Evolutionary conservation across 2,888 invertebrate genomes (phyloP).

Genomic region (Helicoverpa assulta): DNA sequence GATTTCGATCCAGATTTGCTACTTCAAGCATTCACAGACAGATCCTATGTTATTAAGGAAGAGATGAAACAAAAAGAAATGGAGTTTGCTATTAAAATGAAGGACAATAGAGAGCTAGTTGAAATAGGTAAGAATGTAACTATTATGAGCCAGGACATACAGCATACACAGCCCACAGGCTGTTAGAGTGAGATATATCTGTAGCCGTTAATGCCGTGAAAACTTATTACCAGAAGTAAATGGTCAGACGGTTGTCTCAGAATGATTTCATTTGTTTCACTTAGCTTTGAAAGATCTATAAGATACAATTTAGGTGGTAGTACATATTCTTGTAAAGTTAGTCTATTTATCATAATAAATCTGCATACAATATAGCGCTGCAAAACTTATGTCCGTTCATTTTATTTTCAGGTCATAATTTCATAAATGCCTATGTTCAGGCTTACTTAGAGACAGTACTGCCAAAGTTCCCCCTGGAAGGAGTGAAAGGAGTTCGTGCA

Average conservation of each 20-base stretch:
- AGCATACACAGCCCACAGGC: too few species aligned
- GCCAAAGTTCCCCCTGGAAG: conserved; percentile 94
- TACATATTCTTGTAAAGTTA: too few species aligned
- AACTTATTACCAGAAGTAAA: too few species aligned
- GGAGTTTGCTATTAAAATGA: conserved; percentile 92
- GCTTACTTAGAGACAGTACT: conserved; percentile 92
- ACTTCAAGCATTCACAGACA: conserved; percentile 94
- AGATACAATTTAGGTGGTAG: too few species aligned
- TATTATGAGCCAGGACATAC: neutral
- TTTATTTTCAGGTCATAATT: conserved; percentile 87
- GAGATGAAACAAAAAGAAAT: conserved; percentile 92
- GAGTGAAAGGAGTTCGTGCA: conserved; percentile 92
- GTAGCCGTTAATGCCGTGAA: too few species aligned
- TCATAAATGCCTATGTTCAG: conserved; percentile 92
- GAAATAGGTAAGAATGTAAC: conserved; percentile 86
- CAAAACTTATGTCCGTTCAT: neutral
- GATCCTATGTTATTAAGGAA: conserved; percentile 94
- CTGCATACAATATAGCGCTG: too few species aligned
- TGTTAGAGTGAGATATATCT: too few species aligned
- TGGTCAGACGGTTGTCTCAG: too few species aligned
- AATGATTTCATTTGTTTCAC: too few species aligned
- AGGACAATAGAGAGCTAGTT: conserved; percentile 93
- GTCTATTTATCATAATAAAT: too few species aligned
- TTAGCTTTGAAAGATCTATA: too few species aligned
- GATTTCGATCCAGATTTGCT: conserved; percentile 93